Conservation (phyloP, 2,113 vertebrate species). For the Pardalotus punctatus region DNA sequence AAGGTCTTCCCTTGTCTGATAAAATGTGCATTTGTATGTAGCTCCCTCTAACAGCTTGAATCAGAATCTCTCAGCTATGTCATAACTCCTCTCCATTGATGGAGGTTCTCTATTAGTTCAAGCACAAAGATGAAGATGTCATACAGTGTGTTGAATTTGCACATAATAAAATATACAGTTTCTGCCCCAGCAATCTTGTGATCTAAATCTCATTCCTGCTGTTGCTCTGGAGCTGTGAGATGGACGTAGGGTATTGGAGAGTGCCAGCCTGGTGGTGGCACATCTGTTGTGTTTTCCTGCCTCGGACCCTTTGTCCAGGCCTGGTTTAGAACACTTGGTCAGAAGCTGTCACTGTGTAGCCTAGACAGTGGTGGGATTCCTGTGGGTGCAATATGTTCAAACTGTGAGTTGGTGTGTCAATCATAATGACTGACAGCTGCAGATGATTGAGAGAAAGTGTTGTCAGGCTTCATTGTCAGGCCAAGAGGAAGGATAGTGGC, state of each 20-base stretch:
- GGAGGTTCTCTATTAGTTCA: neutral
- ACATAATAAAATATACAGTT: neutral
- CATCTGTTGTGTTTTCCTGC: neutral
- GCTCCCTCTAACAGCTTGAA: neutral
- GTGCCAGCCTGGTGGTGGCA: neutral
- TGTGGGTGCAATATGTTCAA: conserved; percentile 6
- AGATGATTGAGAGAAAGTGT: conserved; percentile 23
- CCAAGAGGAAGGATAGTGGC: neutral
- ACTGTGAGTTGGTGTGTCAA: neutral
- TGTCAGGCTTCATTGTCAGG: conserved; percentile 28
- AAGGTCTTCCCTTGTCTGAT: neutral
- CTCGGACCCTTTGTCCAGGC: neutral
- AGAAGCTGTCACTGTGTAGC: neutral
- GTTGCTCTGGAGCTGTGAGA: neutral
- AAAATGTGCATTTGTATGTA: neutral
- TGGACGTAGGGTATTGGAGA: neutral
- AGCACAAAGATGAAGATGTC: neutral
- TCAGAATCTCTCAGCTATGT: neutral
- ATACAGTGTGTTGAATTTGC: neutral
- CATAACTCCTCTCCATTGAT: neutral
- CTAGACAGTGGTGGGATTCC: neutral
- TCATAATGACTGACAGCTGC: conserved; percentile 18
- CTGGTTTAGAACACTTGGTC: neutral
- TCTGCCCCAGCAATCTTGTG: neutral
- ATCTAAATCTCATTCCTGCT: neutral